Evolutionary conservation across 2,113 vertebrate species (phyloP).

Genomic region (Otocyon megalotis): DNA sequence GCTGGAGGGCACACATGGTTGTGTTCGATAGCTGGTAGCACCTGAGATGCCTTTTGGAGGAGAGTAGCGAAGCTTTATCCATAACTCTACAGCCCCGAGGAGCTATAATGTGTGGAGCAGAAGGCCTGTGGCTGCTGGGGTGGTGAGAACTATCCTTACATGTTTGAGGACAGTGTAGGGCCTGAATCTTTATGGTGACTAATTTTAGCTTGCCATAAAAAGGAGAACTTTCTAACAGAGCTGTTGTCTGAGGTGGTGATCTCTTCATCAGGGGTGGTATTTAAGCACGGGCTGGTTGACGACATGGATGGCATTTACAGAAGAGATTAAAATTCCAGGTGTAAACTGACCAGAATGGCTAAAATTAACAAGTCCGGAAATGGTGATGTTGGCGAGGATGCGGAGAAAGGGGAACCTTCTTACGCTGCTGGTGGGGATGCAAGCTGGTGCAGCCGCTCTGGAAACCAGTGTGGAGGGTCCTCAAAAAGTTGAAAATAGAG

Average conservation of each 20-base stretch:
- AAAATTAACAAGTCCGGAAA: neutral
- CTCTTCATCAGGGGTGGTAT: neutral
- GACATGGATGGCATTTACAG: neutral
- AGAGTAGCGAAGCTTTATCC: neutral
- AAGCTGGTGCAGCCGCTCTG: neutral
- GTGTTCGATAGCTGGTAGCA: too few relatives aligned
- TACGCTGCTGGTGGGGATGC: neutral
- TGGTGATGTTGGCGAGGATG: neutral
- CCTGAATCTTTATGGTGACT: neutral
- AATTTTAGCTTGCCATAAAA: neutral
- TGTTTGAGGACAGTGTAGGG: neutral
- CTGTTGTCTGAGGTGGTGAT: neutral
- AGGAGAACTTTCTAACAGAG: neutral
- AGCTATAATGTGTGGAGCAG: neutral
- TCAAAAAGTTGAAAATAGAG: too few relatives aligned
- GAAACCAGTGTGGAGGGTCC: neutral
- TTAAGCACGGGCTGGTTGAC: neutral
- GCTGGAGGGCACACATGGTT: fast-evolving
- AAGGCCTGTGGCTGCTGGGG: fast-evolving
- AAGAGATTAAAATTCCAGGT: neutral
- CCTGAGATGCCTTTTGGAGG: neutral
- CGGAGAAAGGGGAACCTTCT: neutral
- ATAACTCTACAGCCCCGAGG: neutral
- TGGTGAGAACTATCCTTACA: neutral
- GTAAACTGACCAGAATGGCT: neutral